Percentiles rank a stretch among this genome's conserved stretches.
Evolutionary conservation across 2,888 invertebrate species (phyloP).

Genomic region (Hymenopus coronatus): DNA sequence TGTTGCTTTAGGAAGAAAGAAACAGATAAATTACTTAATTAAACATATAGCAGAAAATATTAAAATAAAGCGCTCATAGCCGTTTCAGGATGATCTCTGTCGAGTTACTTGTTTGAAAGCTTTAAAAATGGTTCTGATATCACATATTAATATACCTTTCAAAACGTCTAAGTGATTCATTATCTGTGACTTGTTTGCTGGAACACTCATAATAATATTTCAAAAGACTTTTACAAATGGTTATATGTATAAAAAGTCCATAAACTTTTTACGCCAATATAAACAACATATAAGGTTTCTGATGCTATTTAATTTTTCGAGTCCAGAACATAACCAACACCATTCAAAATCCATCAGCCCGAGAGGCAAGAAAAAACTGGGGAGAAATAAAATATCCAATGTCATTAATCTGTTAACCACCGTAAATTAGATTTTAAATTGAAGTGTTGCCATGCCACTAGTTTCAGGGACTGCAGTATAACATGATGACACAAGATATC

Average conservation of each 20-base stretch:
- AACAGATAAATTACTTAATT: too few species aligned
- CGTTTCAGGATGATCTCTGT: too few species aligned
- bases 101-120: too few species aligned
- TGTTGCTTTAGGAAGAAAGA: too few species aligned
- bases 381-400: neutral
- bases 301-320: neutral
- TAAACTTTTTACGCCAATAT: neutral
- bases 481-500: neutral
- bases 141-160: too few species aligned
- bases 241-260: neutral
- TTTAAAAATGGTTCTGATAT: too few species aligned
- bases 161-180: too few species aligned
- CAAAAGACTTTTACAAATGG: neutral
- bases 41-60: too few species aligned
- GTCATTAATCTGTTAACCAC: neutral
- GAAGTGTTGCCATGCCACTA: neutral
- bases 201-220: neutral
- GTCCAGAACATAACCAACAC: neutral
- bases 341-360: neutral
- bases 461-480: neutral
- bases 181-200: neutral
- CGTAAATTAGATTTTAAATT: neutral
- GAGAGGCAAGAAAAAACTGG: neutral
- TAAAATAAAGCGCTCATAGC: too few species aligned
- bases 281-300: neutral